A percentile compares a stretch with the other conserved stretches of the same genome.
phyloP scores from a whole-genome alignment of 2,797 vertebrate genomes.

The Acomys russatus region DNA sequence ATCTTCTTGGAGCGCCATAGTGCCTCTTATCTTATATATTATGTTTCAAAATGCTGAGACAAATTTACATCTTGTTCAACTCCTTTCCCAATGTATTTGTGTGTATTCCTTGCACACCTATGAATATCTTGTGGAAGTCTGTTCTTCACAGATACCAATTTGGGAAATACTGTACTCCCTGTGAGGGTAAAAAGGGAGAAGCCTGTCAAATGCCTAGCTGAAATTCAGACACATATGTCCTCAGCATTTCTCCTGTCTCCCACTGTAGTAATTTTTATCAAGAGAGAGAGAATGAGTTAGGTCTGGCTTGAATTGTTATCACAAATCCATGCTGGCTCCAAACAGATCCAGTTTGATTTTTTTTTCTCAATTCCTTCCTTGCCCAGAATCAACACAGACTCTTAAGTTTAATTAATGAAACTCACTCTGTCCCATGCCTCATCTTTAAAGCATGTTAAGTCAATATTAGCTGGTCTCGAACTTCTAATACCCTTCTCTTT shows the following conservation, averaged over 20 bases:
- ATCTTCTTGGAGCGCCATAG: not conserved
- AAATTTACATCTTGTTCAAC: conserved; percentile 64
- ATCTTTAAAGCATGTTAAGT: conserved; percentile 41
- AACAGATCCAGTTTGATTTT: conserved; percentile 69
- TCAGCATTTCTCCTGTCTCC: conserved; percentile 68
- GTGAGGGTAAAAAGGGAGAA: conserved; percentile 64
- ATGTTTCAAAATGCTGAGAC: conserved; percentile 46
- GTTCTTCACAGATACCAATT: conserved; percentile 72
- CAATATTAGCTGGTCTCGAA: conserved; percentile 41
- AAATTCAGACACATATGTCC: conserved; percentile 72
- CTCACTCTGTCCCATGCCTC: not conserved
- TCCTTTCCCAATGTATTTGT: conserved; percentile 66
- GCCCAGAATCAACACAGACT: conserved; percentile 76
- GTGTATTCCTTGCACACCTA: conserved; percentile 59
- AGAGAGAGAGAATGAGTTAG: conserved; percentile 77
- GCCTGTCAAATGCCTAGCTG: conserved; percentile 71
- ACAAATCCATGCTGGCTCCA: conserved; percentile 62
- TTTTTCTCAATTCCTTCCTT: conserved; percentile 62
- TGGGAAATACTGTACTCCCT: conserved; percentile 69
- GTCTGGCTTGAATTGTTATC: conserved; percentile 73
- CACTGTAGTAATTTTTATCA: conserved; percentile 72
- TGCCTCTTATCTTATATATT: conserved; percentile 2
- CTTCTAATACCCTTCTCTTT: not conserved
- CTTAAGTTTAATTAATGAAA: conserved; percentile 63
- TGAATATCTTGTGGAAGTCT: conserved; percentile 69